Base-by-base conservation (phyloP, 2,888 invertebrate species). In the Ramazzottius varieornatus region DNA sequence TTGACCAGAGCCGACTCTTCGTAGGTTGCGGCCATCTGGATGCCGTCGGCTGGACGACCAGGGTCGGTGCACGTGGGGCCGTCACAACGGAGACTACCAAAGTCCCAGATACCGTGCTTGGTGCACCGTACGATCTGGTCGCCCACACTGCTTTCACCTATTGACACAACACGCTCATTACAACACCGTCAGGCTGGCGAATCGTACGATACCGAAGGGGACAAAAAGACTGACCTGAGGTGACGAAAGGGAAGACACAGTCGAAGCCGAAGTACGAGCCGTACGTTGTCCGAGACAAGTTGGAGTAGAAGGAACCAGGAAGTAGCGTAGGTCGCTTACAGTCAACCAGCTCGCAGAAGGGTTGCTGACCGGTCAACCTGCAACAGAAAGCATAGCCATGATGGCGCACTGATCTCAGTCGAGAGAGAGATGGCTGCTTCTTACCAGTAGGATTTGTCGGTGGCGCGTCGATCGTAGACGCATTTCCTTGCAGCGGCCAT, bases 261-360 rank as follows among this genome's bases (percentile, higher is more conserved):
- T 91, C 90, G 74, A 93, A 93, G 80, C 87, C 90, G 80, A 93
- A 91, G 1, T 87, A 88, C 40, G 91, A 88, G 76, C 91, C 89
- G 73, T 85, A 91, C 76, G 85, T 67, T 32, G 63, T 65, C 16
- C 91, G 90, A 20, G 83, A 79, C 72, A 84, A 86, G 75, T 86
- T 84, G 1, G 91, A 90, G 72, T 92, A 93, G 75, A 88, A 89
- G 1, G 92, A 91, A 32, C 94, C 93, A 8, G 92, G 87, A 20
- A 91, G 88, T 64, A 88, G 84, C 75, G 86, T 83, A 20, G 93
- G 93, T 8, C 83, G 77, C n/a, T 91, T 92, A 73, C 94, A 94
- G 72, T 93, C 88, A 65, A 85, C 83, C 70, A 91, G 72, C 66
- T 70, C 29, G 29, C 54, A 29, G 8, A 29, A 16, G 4, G 54